Evolutionary conservation across 2,113 vertebrate genomes (phyloP).

Genomic region (Psittacula cyanocephala): DNA sequence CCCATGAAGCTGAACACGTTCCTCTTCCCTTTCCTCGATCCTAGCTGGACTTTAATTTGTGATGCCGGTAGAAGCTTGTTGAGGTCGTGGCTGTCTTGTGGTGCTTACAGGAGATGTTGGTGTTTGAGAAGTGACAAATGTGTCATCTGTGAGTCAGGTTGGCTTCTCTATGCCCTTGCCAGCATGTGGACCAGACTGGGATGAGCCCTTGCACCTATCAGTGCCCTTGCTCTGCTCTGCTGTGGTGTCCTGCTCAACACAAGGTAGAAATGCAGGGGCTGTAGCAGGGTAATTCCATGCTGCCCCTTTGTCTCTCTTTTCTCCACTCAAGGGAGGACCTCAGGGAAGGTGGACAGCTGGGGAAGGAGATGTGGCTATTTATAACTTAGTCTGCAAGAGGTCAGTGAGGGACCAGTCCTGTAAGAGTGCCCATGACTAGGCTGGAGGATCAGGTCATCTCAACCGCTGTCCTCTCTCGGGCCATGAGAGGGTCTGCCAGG

Average conservation of each 20-base stretch:
- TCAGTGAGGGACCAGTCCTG: background rate
- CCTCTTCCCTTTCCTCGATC: background rate
- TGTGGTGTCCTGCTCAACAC: background rate
- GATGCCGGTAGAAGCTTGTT: background rate
- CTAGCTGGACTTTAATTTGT: background rate
- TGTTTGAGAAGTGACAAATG: rapidly evolving
- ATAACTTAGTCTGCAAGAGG: background rate
- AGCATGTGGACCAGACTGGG: background rate
- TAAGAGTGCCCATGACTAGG: background rate
- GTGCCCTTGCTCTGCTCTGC: background rate
- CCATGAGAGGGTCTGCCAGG: background rate
- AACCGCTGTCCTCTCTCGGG: background rate
- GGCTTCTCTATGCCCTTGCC: background rate
- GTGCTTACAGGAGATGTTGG: background rate
- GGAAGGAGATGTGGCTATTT: background rate
- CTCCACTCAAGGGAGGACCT: background rate
- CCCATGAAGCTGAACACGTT: rapidly evolving
- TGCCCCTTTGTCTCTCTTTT: background rate
- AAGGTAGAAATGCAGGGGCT: background rate
- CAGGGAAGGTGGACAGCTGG: background rate
- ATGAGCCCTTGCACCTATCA: background rate
- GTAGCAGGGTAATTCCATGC: background rate
- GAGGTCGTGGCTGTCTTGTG: rapidly evolving
- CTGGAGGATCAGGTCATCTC: background rate
- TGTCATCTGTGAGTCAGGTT: background rate